These are phyloP conservation scores for Salarias fasciatus DNA, from an alignment of 2,797 vertebrate genomes.

Conservation along the genomic window DNA sequence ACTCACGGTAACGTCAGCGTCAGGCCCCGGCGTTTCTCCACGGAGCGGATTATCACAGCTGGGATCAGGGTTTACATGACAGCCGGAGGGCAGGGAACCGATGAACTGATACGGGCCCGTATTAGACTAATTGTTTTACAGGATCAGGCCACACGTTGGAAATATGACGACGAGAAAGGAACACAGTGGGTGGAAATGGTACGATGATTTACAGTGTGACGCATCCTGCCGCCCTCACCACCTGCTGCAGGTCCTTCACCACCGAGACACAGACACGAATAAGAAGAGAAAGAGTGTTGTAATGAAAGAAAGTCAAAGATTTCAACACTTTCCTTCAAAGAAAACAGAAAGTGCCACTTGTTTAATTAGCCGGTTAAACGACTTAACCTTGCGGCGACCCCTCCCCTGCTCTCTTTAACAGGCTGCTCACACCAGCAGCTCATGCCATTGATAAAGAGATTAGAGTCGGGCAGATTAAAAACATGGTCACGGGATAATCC, in stretches of 20 bases:
- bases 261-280: too few species aligned
- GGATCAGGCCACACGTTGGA: background rate
- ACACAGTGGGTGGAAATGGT: too few species aligned
- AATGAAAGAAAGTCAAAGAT: background rate
- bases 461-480: constrained; percentile 71
- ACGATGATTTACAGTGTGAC: too few species aligned
- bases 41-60: constrained; percentile 42
- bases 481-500: constrained; percentile 59
- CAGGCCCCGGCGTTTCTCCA: too few species aligned
- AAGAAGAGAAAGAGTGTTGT: too few species aligned
- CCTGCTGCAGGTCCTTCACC: too few species aligned
- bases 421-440: constrained; percentile 26
- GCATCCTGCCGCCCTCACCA: too few species aligned
- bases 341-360: too few species aligned
- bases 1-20: constrained; percentile 33
- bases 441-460: constrained; percentile 60
- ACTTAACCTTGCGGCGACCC: background rate
- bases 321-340: too few species aligned
- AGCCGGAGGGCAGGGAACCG: background rate
- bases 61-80: constrained; percentile 5
- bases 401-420: constrained; percentile 64
- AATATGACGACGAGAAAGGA: too few species aligned
- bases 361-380: too few species aligned
- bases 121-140: background rate
- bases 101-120: background rate